Conservation (phyloP, 2,888 invertebrate species). For the Drosophila tripunctata region DNA sequence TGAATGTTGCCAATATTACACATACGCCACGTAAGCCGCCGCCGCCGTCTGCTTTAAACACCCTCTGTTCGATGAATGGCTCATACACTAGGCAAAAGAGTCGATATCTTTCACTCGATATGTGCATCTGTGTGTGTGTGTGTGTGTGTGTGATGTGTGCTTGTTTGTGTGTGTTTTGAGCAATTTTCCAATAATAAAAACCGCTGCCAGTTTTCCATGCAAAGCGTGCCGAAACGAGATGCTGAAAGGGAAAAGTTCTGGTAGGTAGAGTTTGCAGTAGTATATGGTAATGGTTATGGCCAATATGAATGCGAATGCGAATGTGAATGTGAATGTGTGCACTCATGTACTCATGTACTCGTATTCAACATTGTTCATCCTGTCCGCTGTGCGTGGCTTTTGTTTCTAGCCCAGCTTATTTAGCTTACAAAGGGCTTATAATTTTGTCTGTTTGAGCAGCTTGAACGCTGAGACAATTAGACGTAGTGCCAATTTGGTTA, state of each 20-base stretch:
- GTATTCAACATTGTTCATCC: conserved; percentile 28
- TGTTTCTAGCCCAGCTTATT: conserved; percentile 10
- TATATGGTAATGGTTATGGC: conserved; percentile 17
- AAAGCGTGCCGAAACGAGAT: conserved; percentile 7
- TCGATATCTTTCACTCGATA: conserved; percentile 18
- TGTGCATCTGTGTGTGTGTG: not conserved
- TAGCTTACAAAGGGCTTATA: no score
- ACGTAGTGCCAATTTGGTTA: no score
- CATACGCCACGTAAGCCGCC: conserved; percentile 14
- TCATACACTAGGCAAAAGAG: conserved; percentile 18
- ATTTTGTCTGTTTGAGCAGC: no score
- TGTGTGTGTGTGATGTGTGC: not conserved
- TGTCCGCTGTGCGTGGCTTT: conserved; percentile 31
- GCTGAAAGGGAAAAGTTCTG: not conserved
- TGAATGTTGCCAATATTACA: conserved; percentile 29
- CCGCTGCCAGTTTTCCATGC: conserved; percentile 28
- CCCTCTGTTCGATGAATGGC: no score
- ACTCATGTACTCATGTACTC: conserved; percentile 6
- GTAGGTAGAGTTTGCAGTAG: not conserved
- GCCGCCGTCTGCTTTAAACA: conserved; percentile 8
- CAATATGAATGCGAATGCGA: conserved; percentile 10
- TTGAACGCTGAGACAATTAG: no score
- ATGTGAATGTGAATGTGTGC: not conserved
- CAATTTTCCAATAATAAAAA: conserved; percentile 54
- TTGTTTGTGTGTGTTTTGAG: conserved; percentile 34